phyloP scores from a whole-genome alignment of 2,888 invertebrate genomes.

The Ectemnius lituratus region DNA sequence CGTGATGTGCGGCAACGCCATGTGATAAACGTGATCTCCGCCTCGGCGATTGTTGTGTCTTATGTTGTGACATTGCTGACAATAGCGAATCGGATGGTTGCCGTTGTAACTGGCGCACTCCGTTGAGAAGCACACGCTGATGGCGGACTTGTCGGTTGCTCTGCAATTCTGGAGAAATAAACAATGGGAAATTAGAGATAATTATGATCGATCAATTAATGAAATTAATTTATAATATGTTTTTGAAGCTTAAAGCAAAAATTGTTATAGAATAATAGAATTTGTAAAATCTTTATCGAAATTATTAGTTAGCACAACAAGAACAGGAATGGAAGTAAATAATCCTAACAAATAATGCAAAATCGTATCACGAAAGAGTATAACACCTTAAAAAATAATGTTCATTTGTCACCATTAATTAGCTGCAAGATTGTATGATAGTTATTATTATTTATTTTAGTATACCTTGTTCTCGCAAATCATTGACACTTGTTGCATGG shows the following conservation, averaged over 20 bases:
- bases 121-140: conserved; percentile 96
- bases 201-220: no score
- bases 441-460: no score
- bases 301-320: no score
- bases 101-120: conserved; percentile 98
- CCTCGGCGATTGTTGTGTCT: conserved; percentile 93
- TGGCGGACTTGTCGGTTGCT: conserved; percentile 93
- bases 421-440: no score
- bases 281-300: no score
- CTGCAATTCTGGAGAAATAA: conserved; percentile 88
- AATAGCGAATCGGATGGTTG: conserved; percentile 96
- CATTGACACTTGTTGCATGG: conserved; percentile 96
- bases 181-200: conserved; percentile 7
- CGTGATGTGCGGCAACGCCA: conserved; percentile 91
- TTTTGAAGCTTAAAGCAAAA: no score
- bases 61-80: conserved; percentile 92
- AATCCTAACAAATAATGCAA: no score
- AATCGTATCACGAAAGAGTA: no score
- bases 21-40: conserved; percentile 94
- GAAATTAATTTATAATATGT: not conserved
- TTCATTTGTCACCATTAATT: no score
- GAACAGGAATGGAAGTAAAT: no score
- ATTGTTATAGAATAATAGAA: no score
- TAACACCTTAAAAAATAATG: no score
- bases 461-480: conserved; percentile 95